Evolutionary conservation across 2,888 invertebrate genomes (phyloP), one percentile per base, ranked within the genome.

Genomic region (Drosophila longiperda): DNA sequence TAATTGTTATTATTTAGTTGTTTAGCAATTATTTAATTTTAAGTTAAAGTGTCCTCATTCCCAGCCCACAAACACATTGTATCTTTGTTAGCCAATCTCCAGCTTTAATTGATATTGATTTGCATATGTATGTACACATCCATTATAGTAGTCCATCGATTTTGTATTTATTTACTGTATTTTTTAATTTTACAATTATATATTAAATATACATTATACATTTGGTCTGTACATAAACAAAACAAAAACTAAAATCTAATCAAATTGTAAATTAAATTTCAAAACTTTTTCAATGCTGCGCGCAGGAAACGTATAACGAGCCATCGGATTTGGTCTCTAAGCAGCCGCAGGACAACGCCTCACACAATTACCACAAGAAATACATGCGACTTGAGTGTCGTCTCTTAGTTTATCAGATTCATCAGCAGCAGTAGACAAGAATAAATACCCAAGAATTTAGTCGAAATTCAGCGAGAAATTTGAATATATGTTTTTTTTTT

Each of bases 281-380:
- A 9, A 2, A 63, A 73, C 17, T 52, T 17, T 61, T 49, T 11
- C 29, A 26, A 26, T 66, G 58, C 75, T 48, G 45, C 68, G 8
- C 76, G 45, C 83, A 91, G 91, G 91, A 75, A 91, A 91, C 71
- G 85, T 91, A 91, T 91, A 91, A 91, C 92, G 91, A 83, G 91
- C 78, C 83, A 82, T 85, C 61, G 90, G 88, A 63, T 75, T 83
- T 81, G 86, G 84, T 64, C 85, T 87, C 65, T 87, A 90, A 90
- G 50, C 72, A 70, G 60, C 62, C 48, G 26, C 42, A 26, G 53
- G 58, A 60, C 17, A 34, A 26, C 53, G 50, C 48, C 61, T n/a
- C 54, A 58, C 53, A 61, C 53, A 50, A 54, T 64, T 59, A 52
- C 67, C 60, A 60, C 62, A 61, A 59, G 49, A 54, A 63, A 64